Evolutionary conservation across 2,888 invertebrate species (phyloP).

Genomic region (Tortrix viridana): DNA sequence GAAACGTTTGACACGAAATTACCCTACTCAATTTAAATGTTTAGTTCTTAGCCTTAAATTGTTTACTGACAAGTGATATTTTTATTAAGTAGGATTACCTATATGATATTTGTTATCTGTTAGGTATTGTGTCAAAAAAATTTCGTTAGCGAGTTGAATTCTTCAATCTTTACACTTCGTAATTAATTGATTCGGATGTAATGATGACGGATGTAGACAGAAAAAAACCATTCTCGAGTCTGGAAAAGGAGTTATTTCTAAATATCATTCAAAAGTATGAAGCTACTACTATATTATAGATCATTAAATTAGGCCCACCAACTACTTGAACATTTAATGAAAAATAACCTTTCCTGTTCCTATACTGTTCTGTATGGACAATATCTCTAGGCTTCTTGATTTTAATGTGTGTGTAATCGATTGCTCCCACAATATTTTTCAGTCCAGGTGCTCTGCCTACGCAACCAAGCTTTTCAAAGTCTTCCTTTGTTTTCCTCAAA

Average conservation of each 20-base stretch:
- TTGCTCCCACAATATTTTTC: no score
- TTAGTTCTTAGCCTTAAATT: not conserved
- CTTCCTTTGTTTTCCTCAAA: no score
- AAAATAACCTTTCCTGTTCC: no score
- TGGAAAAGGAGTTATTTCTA: constrained; percentile 22
- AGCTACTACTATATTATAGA: no score
- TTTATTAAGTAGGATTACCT: not conserved
- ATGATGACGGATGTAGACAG: constrained; percentile 14
- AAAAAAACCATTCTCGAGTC: constrained; percentile 22
- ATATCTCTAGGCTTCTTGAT: no score
- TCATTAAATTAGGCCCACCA: no score
- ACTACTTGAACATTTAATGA: no score
- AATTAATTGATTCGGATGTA: constrained; percentile 1
- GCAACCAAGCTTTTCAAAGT: no score
- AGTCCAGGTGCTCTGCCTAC: no score
- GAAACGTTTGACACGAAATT: not conserved
- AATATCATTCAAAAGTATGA: constrained; percentile 22
- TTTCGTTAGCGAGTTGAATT: not conserved
- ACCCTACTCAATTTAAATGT: constrained; percentile 1
- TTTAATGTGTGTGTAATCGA: no score
- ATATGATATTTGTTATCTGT: not conserved
- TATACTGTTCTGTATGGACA: no score
- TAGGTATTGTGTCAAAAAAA: not conserved
- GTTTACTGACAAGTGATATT: not conserved
- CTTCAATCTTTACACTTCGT: no score